Evolutionary conservation across 2,888 invertebrate genomes (phyloP), one percentile per base, ranked within the genome.

Genomic region (Pristionchus arcanus): DNA sequence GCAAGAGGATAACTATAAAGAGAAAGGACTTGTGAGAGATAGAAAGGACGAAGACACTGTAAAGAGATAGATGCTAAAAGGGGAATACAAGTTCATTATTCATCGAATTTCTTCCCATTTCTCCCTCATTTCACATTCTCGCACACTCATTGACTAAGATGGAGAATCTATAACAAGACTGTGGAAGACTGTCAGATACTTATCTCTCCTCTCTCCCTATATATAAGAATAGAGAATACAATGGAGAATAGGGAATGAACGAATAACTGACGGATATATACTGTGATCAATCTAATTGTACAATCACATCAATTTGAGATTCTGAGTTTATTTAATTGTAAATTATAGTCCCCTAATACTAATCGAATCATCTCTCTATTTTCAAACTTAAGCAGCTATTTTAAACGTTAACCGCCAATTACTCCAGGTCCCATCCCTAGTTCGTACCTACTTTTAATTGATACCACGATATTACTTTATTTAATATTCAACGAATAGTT

Each of bases 51-150:
- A 15, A 19, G 71, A 15, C 11, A 74, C 37, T 21, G 37, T 25
- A 21, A 34, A 74, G 71, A 74, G 71, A 74, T 74, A 34, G 34
- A 34, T 19, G 34, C 34, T 34, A 74, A 74, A 74, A 34, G 71
- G 71, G 34, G 37, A 37, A 74, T 74, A 74, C 71, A 74, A 74
- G 34, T 74, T 16, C n/a, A 74, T 34, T 74, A 74, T 74, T 74
- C 71, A 74, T 74, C 19, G 31, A 34, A 74, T 34, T 68, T 74
- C 34, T 13, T 2, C 13, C 28, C 66, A 66, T 34, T 74, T 34
- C 71, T 34, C 71, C 16, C 34, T 9, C 37, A 74, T 74, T 74
- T 74, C 71, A 34, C 34, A 4, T 15, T 74, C 71, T 74, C 68
- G 25, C 37, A n/a, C 71, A 34, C 71, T 74, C 71, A 19, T 49